Base-by-base conservation (phyloP, 2,797 vertebrate species). In the Apogon hyalosoma region DNA sequence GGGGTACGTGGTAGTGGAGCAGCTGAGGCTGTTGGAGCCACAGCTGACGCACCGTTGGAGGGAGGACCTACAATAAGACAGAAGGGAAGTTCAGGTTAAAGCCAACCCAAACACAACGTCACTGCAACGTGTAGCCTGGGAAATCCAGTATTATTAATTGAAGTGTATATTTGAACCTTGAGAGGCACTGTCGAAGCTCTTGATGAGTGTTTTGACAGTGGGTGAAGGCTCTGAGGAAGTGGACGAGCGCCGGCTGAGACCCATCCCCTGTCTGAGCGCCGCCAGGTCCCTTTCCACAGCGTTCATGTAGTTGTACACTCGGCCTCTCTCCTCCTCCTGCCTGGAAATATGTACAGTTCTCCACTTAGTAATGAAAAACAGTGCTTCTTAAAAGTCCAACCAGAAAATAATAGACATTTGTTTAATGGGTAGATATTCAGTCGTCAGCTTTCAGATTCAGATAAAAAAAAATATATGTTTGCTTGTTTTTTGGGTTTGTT, bases 231-330 rank as follows among this genome's bases (percentile, higher is more conserved):
- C 97, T 0, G 97, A 98, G 70, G 97, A 96, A 18, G 96, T 95
- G 33, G 97, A 98, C 0, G 97, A 98, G 13, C 97, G 90, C 19
- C 97, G 93, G 51, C 96, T 98, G 71, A 98, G 92, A 6, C 97
- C 97, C 96, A 98, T 97, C 8, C 97, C 96, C 79, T 98, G 97
- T 50, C 97, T 90, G 58, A 98, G 91, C 7, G 96, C 97, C 3
- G 97, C 97, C 82, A 98, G 64, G 77, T 98, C 97, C 72, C 97
- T 92, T 85, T 98, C 97, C 5, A 98, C 97, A 0, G 96, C 96
- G 3, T 98, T 98, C 97, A 98, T 98, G 87, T 98, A 98, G 90
- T 98, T 98, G 78, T 97, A 98, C n/a, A 98, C 96, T 52, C 97
- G 87, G n/a, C 97, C 97, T 15, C 97, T 90, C 68, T 98, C 97